Conservation (phyloP, 1,140 invertebrate species). For the Aradophagus sp. region DNA sequence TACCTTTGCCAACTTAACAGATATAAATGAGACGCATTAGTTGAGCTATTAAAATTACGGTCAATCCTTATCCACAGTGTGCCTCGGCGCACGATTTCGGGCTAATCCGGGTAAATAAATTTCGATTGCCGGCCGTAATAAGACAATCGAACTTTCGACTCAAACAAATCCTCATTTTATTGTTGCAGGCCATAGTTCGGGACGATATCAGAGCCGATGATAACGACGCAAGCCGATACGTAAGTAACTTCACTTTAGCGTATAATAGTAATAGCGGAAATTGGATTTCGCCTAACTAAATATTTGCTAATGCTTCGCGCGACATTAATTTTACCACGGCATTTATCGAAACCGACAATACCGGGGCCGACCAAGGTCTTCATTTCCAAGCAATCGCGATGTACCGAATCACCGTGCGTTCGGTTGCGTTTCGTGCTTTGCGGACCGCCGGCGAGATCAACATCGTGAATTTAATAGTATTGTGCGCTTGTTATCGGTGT, state of each 20-base stretch:
- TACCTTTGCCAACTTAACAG: slow-evolving; percentile 43
- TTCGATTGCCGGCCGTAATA: slow-evolving; percentile 15
- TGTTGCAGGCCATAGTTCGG: slow-evolving; percentile 18
- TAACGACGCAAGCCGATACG: slow-evolving; percentile 18
- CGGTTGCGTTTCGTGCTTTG: slow-evolving; percentile 4
- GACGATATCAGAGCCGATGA: not conserved
- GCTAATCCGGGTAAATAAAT: slow-evolving; percentile 42
- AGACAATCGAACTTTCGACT: slow-evolving; percentile 22
- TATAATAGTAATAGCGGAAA: slow-evolving; percentile 14
- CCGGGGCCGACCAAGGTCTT: slow-evolving; percentile 21
- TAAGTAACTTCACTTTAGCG: slow-evolving; percentile 7
- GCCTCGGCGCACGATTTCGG: slow-evolving; percentile 16
- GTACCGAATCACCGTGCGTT: slow-evolving; percentile 17
- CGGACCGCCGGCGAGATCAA: slow-evolving; percentile 7
- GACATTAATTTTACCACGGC: slow-evolving; percentile 21
- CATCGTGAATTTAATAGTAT: no score
- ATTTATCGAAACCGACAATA: slow-evolving; percentile 21
- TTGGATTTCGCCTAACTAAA: slow-evolving; percentile 33
- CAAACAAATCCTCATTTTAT: slow-evolving; percentile 31
- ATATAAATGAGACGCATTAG: slow-evolving; percentile 49
- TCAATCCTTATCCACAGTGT: slow-evolving; percentile 15
- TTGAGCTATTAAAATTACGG: slow-evolving; percentile 42
- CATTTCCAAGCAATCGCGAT: slow-evolving; percentile 32
- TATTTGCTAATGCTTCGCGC: slow-evolving; percentile 17
- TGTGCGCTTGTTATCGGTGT: no score